phyloP scores from a whole-genome alignment of 2,113 vertebrate genomes.

The Oreotrochilus melanogaster region DNA sequence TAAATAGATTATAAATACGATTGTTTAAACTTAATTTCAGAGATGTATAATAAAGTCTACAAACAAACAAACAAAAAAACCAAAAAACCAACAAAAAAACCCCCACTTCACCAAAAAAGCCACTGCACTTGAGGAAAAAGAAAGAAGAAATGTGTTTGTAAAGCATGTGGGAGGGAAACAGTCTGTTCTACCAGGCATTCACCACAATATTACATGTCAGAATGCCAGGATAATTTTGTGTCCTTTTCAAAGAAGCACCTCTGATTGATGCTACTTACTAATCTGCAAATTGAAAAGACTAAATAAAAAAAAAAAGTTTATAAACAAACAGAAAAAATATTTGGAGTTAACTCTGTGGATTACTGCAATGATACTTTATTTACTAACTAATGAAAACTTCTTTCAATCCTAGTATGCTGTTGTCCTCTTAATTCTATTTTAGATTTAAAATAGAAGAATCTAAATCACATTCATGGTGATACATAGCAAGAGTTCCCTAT shows the following conservation, averaged over 20 bases:
- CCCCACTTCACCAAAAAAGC: neutral
- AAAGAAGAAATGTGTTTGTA: neutral
- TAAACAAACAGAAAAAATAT: neutral
- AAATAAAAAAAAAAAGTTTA: neutral
- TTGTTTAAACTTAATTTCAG: neutral
- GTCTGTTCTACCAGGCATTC: too few species aligned
- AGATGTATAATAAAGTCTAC: neutral
- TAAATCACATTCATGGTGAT: neutral
- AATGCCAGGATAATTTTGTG: neutral
- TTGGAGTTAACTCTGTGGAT: neutral
- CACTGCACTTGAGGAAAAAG: neutral
- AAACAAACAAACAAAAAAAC: neutral
- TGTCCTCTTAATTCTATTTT: neutral
- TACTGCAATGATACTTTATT: neutral
- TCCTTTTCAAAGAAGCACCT: neutral
- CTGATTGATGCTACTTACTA: neutral
- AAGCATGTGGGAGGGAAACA: too few species aligned
- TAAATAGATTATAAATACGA: neutral
- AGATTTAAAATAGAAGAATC: neutral
- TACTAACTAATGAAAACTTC: neutral
- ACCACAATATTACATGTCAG: neutral
- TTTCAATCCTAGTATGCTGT: neutral
- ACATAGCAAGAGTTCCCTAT: neutral
- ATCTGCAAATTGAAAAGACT: neutral
- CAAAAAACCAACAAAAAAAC: too few species aligned